Conservation (phyloP, 2,797 vertebrate species). For the Xenops minutus region DNA sequence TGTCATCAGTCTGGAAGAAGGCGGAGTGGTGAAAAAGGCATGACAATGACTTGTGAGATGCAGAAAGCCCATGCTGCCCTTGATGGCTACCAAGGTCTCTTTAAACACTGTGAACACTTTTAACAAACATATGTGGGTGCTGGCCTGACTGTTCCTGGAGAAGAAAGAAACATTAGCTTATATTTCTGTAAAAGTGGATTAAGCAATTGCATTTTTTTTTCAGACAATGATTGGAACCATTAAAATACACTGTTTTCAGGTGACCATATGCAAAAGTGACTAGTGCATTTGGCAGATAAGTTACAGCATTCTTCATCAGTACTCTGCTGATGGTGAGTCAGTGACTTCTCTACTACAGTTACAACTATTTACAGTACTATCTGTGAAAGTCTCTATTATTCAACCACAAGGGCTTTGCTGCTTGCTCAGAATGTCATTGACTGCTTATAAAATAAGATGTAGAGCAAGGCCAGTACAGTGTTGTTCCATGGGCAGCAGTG, state of each 20-base stretch:
- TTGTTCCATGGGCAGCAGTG: fast-evolving
- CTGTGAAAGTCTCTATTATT: neutral
- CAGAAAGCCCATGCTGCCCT: neutral
- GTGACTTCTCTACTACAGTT: neutral
- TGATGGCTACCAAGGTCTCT: neutral
- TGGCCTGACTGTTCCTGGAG: neutral
- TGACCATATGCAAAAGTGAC: neutral
- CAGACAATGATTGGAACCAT: neutral
- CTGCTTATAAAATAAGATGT: neutral
- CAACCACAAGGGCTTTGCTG: neutral
- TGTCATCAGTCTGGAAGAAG: neutral
- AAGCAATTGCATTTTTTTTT: neutral
- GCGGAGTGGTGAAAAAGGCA: neutral
- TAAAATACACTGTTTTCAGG: neutral
- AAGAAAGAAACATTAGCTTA: neutral
- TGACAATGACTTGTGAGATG: neutral
- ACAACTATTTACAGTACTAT: neutral
- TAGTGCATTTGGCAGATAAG: neutral
- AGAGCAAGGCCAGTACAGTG: neutral
- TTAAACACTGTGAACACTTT: neutral
- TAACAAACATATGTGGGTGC: neutral
- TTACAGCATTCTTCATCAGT: neutral
- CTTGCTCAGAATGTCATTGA: neutral
- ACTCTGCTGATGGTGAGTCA: neutral
- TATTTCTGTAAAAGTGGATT: neutral